A percentile compares a stretch with the other conserved stretches of the same genome.
Conservation (phyloP, 2,113 vertebrate species). For the Notothenia rossii region DNA sequence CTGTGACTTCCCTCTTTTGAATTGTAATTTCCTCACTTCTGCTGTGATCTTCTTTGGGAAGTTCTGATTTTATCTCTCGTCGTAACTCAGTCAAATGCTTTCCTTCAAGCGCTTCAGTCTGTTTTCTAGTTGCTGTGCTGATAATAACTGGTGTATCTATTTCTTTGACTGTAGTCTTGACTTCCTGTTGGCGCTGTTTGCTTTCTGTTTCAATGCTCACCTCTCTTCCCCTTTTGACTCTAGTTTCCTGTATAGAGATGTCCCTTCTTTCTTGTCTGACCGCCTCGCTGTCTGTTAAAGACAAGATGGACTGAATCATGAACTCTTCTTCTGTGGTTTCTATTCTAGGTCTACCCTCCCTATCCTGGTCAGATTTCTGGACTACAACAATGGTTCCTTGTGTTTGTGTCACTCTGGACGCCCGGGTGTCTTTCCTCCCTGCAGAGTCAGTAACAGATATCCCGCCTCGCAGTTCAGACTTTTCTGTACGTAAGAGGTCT, state of each 20-base stretch:
- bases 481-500: conserved; percentile 20
- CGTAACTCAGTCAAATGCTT: neutral
- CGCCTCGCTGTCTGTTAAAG: conserved; percentile 12
- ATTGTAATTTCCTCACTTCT: conserved; percentile 6
- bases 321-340: conserved; percentile 3
- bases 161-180: conserved; percentile 13
- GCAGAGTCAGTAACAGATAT: conserved; percentile 63
- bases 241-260: neutral
- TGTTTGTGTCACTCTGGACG: neutral
- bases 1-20: neutral
- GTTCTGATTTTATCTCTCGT: neutral
- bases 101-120: neutral
- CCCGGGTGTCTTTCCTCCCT: conserved; percentile 32
- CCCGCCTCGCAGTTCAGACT: conserved; percentile 39
- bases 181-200: conserved; percentile 15
- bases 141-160: neutral
- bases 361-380: conserved; percentile 1
- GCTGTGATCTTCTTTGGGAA: too few species aligned
- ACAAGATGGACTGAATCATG: conserved; percentile 19
- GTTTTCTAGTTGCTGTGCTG: conserved; percentile 27
- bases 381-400: conserved; percentile 1
- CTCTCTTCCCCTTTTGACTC: neutral
- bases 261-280: neutral
- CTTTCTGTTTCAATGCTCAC: conserved; percentile 11
- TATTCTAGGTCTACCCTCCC: neutral